phyloP scores from a whole-genome alignment of 1,140 invertebrate species.

The Brachionus koreanus region DNA sequence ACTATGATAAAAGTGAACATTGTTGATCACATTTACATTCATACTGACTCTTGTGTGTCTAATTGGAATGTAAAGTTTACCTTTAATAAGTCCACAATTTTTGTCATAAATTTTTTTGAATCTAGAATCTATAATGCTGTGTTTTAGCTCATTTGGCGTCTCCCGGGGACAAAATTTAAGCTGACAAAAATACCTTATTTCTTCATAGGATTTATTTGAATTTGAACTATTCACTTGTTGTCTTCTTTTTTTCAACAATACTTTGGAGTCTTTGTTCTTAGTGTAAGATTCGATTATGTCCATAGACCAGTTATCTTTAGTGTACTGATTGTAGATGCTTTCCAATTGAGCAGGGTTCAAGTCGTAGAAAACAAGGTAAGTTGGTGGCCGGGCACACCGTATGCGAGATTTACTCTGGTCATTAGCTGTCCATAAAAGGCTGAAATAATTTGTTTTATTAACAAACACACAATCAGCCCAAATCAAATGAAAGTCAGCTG shows the following conservation, averaged over 20 bases:
- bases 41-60: background rate
- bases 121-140: background rate
- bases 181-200: background rate
- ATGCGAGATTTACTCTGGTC: background rate
- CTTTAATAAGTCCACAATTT: background rate
- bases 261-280: background rate
- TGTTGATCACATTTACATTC: conserved; percentile 10
- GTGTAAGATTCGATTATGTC: background rate
- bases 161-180: background rate
- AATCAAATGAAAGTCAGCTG: background rate
- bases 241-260: background rate
- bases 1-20: background rate
- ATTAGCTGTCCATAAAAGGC: background rate
- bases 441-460: conserved; percentile 14
- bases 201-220: background rate
- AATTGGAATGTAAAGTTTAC: background rate
- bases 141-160: background rate
- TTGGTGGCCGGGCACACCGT: background rate
- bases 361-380: background rate
- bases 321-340: background rate
- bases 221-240: background rate
- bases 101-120: background rate
- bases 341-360: conserved; percentile 16
- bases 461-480: background rate
- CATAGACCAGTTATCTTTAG: background rate